Percentiles rank a stretch among this genome's conserved stretches.
Evolutionary conservation across 1,140 invertebrate genomes (phyloP).

Genomic region (Meloidogyne hapla): DNA sequence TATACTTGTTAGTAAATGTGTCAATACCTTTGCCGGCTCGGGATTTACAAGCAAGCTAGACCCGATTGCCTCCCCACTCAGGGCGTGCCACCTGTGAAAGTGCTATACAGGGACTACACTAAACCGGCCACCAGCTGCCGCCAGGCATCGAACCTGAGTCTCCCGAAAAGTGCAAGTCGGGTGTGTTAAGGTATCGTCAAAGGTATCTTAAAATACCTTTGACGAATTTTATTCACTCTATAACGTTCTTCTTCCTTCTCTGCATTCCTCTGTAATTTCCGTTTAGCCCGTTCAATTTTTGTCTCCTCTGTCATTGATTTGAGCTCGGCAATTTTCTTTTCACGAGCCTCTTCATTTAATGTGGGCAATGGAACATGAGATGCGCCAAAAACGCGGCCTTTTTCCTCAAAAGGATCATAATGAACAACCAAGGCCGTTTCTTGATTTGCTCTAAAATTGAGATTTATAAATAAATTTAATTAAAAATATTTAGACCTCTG

Average conservation of each 20-base stretch:
- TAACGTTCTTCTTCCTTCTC: slow-evolving; percentile 31
- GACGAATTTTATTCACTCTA: slow-evolving; percentile 30
- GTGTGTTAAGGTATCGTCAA: too few species aligned
- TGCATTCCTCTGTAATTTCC: slow-evolving; percentile 38
- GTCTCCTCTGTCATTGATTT: slow-evolving; percentile 47
- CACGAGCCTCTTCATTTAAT: slow-evolving; percentile 46
- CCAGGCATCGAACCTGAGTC: too few species aligned
- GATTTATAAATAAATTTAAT: slow-evolving; percentile 3
- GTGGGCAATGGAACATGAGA: slow-evolving; percentile 43
- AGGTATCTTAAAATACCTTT: slow-evolving; percentile 10
- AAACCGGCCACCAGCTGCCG: too few species aligned
- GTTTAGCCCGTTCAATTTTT: slow-evolving; percentile 32
- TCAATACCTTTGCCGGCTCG: too few species aligned
- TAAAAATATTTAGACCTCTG: neutral
- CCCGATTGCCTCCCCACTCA: too few species aligned
- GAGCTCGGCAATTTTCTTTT: slow-evolving; percentile 39
- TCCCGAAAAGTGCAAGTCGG: too few species aligned
- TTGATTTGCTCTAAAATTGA: neutral
- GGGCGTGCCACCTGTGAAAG: too few species aligned
- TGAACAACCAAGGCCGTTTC: slow-evolving; percentile 38
- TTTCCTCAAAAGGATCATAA: slow-evolving; percentile 43
- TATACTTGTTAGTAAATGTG: too few species aligned
- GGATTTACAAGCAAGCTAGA: too few species aligned
- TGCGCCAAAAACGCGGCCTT: slow-evolving; percentile 46
- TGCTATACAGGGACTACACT: too few species aligned